Base-by-base conservation (phyloP, 2,113 vertebrate genomes). In the Octodon degus region DNA sequence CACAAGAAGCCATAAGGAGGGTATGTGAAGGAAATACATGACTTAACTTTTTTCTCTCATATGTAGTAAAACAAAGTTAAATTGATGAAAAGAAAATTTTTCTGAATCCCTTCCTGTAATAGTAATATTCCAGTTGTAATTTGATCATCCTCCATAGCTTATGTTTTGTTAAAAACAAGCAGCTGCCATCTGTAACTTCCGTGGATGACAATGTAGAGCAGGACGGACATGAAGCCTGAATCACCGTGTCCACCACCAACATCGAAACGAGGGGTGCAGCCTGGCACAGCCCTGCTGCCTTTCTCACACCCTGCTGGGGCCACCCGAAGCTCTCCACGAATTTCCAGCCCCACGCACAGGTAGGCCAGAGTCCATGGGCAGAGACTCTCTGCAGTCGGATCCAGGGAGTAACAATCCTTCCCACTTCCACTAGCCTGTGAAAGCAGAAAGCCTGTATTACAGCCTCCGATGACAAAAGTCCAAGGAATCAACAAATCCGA, bases 161-260 rank as follows among this genome's bases (percentile, higher is more conserved):
- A 55, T 10, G 63, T 2, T 60, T 95, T 88, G 90, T 34, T 16
- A 72, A 93, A 94, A 92, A 14, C 37, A 77, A 58, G 7, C 7
- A 40, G 37, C 81, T 85, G 37, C 27, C 91, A 11, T 94, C 76
- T 89, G 86, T 83, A 60, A 84, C 83, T 53, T 47, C 62, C 58
- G n/a, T 17, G 20, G 67, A 88, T 93, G 67, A 96, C 96, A 82
- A 96, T 72, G 77, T 0, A 91, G 90, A 98, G 93, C 55, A 97
- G 60, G 93, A 92, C 50, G 94, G 86, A 93, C 93, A 96, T 94
- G 91, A 94, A 96, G 96, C 97, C 97, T 97, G 86, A 97, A 97
- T 97, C 94, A 96, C 97, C 81, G 95, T 37, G 81, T 34, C 85
- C 58, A 50, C 74, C 91, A 70, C 97, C 96, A 96, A 58, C 95